These are phyloP conservation scores for Pyrochroa serraticornis DNA, from an alignment of 2,888 invertebrate species.

Conservation along the genomic window DNA sequence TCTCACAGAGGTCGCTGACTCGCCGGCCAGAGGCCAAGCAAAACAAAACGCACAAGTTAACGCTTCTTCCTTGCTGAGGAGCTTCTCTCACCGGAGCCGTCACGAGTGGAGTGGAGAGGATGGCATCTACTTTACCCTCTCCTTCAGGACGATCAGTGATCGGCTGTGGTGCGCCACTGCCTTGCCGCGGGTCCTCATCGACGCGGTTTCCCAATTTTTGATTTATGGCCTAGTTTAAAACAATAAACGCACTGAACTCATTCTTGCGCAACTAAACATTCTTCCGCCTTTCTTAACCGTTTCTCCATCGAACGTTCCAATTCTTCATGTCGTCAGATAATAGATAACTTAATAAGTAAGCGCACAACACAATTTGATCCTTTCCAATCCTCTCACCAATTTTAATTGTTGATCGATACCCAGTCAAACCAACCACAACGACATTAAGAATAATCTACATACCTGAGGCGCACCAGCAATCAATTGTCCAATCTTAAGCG, in stretches of 20 bases:
- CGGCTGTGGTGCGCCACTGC: neutral
- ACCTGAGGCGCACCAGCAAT: no score
- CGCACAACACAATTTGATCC: conserved; percentile 7
- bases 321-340: conserved; percentile 23
- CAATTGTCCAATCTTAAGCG: no score
- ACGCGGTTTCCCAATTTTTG: conserved; percentile 39
- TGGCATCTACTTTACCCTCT: neutral
- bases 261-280: conserved; percentile 36
- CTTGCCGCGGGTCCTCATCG: neutral
- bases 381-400: conserved; percentile 21
- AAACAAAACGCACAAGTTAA: conserved; percentile 56
- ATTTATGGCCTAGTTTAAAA: conserved; percentile 38
- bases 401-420: neutral
- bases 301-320: conserved; percentile 26
- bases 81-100: neutral
- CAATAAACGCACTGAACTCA: conserved; percentile 34
- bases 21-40: conserved; percentile 56
- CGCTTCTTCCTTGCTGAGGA: conserved; percentile 43
- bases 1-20: conserved; percentile 60
- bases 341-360: conserved; percentile 6
- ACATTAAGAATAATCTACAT: no score
- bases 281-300: conserved; percentile 39
- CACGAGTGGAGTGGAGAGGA: neutral
- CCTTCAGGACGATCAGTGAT: neutral
- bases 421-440: no score